These are phyloP conservation scores for Dolichopus griseipennis DNA, from an alignment of 2,888 invertebrate genomes.

Conservation along the genomic window DNA sequence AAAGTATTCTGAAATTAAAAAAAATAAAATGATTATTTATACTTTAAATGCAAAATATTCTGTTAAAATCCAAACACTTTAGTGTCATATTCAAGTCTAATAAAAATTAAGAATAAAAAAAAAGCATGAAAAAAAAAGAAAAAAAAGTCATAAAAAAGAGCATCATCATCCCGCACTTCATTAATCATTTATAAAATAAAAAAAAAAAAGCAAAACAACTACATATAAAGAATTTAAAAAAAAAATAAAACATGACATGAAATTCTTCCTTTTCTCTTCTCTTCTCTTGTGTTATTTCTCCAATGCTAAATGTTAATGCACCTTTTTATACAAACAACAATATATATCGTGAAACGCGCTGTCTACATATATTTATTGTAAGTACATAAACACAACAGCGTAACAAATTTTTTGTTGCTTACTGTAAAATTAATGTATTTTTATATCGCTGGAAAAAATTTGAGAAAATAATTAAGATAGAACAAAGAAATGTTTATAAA, in stretches of 20 bases:
- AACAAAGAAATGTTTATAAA: too few relatives aligned
- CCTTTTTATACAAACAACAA: background rate
- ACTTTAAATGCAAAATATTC: background rate
- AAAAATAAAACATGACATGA: background rate
- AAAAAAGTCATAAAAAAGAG: slow-evolving; percentile 18
- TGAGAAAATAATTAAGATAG: background rate
- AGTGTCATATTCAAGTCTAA: background rate
- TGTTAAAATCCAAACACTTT: background rate
- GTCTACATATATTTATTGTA: too few relatives aligned
- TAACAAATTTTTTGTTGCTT: slow-evolving; percentile 1
- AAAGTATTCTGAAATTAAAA: background rate
- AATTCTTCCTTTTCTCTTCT: background rate
- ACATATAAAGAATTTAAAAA: background rate
- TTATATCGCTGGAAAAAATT: too few relatives aligned
- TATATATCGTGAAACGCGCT: background rate
- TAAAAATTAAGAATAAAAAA: background rate
- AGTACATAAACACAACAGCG: background rate
- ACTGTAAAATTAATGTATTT: background rate
- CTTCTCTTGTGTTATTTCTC: background rate
- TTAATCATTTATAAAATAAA: slow-evolving; percentile 34
- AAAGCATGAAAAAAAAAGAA: background rate
- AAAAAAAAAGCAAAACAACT: background rate
- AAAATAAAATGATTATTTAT: background rate
- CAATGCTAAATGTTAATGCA: background rate
- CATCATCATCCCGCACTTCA: slow-evolving; percentile 38